A percentile compares a stretch with the other conserved stretches of the same genome.
Evolutionary conservation across 2,797 vertebrate species (phyloP).

Genomic region (Karalla daura): DNA sequence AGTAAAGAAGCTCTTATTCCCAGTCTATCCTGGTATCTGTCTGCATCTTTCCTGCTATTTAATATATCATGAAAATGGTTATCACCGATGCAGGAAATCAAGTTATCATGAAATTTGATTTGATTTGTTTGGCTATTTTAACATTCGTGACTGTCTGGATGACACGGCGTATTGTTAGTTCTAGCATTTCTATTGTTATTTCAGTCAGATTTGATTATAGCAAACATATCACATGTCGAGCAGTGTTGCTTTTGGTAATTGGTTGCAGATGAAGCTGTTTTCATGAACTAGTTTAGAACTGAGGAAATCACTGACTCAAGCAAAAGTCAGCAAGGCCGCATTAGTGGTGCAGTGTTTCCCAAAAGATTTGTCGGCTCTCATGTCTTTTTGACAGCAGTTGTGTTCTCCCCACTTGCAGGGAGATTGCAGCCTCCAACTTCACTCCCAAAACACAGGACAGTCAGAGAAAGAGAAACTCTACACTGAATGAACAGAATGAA

Average conservation of each 20-base stretch:
- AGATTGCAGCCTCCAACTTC: background rate
- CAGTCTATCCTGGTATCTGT: background rate
- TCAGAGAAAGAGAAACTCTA: background rate
- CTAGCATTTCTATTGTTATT: background rate
- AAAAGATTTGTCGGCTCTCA: background rate
- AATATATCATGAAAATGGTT: background rate
- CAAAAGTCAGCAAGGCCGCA: background rate
- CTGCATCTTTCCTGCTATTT: background rate
- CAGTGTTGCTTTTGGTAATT: background rate
- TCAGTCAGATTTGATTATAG: background rate
- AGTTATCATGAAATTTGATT: background rate
- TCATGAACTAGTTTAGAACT: background rate
- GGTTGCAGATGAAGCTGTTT: background rate
- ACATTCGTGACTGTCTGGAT: background rate
- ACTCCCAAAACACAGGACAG: background rate
- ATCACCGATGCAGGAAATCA: background rate
- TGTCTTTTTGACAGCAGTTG: background rate
- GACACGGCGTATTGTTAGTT: background rate
- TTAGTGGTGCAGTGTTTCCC: background rate
- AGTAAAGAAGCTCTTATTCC: background rate
- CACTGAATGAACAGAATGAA: background rate
- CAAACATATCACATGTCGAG: background rate
- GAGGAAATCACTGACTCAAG: no score
- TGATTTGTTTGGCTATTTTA: background rate
- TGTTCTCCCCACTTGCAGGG: background rate